Evolutionary conservation across 2,888 invertebrate species (phyloP).

Genomic region (Hypolimnas misippus): DNA sequence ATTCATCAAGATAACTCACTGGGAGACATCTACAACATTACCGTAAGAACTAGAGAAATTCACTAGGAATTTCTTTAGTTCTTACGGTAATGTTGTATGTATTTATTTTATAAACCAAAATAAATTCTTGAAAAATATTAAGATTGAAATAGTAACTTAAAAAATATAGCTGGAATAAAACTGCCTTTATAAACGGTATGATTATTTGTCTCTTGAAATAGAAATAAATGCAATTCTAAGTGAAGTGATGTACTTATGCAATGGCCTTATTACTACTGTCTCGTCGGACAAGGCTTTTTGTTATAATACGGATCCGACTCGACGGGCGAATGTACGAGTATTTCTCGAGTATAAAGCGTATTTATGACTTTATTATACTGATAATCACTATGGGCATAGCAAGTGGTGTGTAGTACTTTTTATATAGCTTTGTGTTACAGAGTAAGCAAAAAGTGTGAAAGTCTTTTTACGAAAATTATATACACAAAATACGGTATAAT

Average conservation of each 20-base stretch:
- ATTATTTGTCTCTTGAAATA: neutral
- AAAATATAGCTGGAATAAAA: neutral
- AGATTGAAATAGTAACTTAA: too few species aligned
- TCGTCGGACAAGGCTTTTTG: constrained; percentile 1
- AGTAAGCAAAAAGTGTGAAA: too few species aligned
- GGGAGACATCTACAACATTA: too few species aligned
- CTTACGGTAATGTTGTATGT: too few species aligned
- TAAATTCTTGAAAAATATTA: too few species aligned
- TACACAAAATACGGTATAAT: too few species aligned
- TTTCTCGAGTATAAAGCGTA: neutral
- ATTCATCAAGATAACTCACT: too few species aligned
- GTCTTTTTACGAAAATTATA: too few species aligned
- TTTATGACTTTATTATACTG: neutral
- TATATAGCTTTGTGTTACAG: neutral
- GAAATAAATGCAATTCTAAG: constrained; percentile 2
- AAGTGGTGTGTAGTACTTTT: neutral
- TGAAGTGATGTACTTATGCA: neutral
- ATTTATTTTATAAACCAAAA: too few species aligned
- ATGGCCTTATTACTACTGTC: constrained; percentile 4
- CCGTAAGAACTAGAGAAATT: too few species aligned
- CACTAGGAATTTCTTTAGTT: too few species aligned
- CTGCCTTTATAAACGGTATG: neutral
- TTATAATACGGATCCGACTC: constrained; percentile 3
- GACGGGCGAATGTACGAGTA: neutral
- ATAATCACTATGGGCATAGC: neutral